A percentile compares a stretch with the other conserved stretches of the same genome.
Conservation (phyloP, 2,888 invertebrate species). For the Ligdia adustata region DNA sequence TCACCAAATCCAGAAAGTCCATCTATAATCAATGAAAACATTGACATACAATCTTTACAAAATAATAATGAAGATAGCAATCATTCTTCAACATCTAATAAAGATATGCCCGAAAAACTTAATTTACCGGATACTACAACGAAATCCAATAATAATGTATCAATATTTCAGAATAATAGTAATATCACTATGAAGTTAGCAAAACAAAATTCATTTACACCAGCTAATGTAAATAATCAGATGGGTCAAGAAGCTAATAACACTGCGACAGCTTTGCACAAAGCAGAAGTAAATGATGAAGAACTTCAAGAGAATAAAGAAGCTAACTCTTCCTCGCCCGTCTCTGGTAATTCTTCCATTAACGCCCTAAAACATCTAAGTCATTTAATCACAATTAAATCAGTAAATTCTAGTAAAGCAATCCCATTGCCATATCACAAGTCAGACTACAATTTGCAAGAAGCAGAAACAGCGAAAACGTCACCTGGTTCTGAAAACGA, state of each 20-base stretch:
- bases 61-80: slow-evolving; percentile 18
- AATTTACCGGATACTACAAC: neutral
- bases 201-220: slow-evolving; percentile 9
- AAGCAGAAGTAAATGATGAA: slow-evolving; percentile 9
- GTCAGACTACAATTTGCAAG: slow-evolving; percentile 9
- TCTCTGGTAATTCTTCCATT: slow-evolving; percentile 26
- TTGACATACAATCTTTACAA: too few species aligned
- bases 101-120: slow-evolving; percentile 2
- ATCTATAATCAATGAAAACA: neutral
- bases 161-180: slow-evolving; percentile 25
- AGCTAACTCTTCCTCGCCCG: slow-evolving; percentile 4
- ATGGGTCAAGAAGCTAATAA: neutral
- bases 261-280: neutral
- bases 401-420: slow-evolving; percentile 44
- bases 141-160: slow-evolving; percentile 15
- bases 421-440: slow-evolving; percentile 18
- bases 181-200: slow-evolving; percentile 26
- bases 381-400: slow-evolving; percentile 50
- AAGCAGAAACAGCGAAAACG: neutral
- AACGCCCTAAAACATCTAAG: slow-evolving; percentile 35
- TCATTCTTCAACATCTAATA: slow-evolving; percentile 17
- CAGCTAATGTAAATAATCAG: slow-evolving; percentile 2
- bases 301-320: too few species aligned
- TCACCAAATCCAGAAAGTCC: slow-evolving; percentile 8
- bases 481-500: neutral